Percentiles rank a stretch among this genome's conserved stretches.
These are phyloP conservation scores for Carassius auratus DNA, from an alignment of 2,113 vertebrate species.

Conservation along the genomic window DNA sequence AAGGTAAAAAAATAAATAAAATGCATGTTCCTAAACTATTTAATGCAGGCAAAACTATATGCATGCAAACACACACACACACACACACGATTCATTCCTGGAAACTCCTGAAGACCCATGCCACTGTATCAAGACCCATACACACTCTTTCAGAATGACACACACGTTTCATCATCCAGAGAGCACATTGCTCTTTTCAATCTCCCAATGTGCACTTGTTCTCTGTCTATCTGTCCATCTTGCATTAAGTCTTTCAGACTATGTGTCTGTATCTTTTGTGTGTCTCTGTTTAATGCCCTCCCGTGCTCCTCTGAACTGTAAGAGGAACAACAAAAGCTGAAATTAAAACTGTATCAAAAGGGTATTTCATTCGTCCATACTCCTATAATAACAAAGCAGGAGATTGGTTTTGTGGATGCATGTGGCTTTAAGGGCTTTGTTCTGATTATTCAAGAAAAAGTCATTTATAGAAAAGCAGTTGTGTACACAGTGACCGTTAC, in stretches of 20 bases:
- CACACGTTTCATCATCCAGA: constrained; percentile 51
- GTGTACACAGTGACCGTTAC: not conserved
- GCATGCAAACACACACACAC: not conserved
- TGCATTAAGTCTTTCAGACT: constrained; percentile 17
- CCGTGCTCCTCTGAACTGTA: not conserved
- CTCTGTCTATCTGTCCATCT: not conserved
- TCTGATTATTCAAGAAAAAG: not conserved
- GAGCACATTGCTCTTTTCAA: constrained; percentile 40
- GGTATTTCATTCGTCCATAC: constrained; percentile 23
- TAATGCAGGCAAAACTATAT: not conserved
- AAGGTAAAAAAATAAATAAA: not conserved
- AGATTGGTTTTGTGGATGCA: constrained; percentile 12
- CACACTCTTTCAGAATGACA: constrained; percentile 44
- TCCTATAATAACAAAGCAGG: constrained; percentile 8
- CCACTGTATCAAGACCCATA: constrained; percentile 37
- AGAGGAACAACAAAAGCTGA: not conserved
- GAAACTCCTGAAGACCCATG: constrained; percentile 4
- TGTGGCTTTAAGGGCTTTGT: constrained; percentile 12
- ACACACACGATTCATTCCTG: not conserved
- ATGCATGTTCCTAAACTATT: not conserved
- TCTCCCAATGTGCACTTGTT: constrained; percentile 23
- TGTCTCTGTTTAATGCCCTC: not conserved
- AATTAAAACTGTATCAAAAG: constrained; percentile 25
- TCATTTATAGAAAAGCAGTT: not conserved
- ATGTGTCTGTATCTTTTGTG: not conserved